phyloP scores from a whole-genome alignment of 2,797 vertebrate species.

The Sebastes kiyomatsui region DNA sequence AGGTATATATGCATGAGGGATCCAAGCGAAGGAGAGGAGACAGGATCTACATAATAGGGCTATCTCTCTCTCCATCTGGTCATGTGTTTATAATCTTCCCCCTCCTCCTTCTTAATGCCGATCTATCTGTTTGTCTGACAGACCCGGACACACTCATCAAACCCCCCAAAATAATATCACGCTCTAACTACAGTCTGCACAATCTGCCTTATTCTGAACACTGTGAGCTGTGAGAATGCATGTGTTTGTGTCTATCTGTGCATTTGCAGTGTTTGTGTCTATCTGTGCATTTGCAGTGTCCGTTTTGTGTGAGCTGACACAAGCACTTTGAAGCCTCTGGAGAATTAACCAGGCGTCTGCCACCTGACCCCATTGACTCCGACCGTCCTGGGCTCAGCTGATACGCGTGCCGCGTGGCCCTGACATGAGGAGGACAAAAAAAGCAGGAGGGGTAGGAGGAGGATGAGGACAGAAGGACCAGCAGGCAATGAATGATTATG shows the following conservation, averaged over 20 bases:
- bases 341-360: conserved; percentile 86
- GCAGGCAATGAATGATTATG: conserved; percentile 83
- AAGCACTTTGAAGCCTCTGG: conserved; percentile 66
- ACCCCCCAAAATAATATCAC: conserved; percentile 45
- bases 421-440: conserved; percentile 73
- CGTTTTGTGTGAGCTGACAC: conserved; percentile 43
- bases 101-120: conserved; percentile 64
- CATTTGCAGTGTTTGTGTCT: conserved; percentile 26
- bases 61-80: conserved; percentile 85
- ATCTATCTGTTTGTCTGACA: conserved; percentile 68
- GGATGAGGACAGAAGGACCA: conserved; percentile 78
- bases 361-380: conserved; percentile 81
- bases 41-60: conserved; percentile 74
- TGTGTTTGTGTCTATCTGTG: conserved; percentile 11
- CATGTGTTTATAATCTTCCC: conserved; percentile 66
- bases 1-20: conserved; percentile 77
- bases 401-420: conserved; percentile 74
- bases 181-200: background rate
- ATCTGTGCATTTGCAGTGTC: conserved; percentile 28
- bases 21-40: conserved; percentile 44
- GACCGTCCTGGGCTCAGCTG: conserved; percentile 77
- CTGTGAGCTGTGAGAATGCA: conserved; percentile 8
- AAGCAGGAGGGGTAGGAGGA: conserved; percentile 64
- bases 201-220: background rate
- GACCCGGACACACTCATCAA: conserved; percentile 45